These are phyloP conservation scores for Ciconia stormi DNA, from an alignment of 2,113 vertebrate genomes.

Conservation along the genomic window DNA sequence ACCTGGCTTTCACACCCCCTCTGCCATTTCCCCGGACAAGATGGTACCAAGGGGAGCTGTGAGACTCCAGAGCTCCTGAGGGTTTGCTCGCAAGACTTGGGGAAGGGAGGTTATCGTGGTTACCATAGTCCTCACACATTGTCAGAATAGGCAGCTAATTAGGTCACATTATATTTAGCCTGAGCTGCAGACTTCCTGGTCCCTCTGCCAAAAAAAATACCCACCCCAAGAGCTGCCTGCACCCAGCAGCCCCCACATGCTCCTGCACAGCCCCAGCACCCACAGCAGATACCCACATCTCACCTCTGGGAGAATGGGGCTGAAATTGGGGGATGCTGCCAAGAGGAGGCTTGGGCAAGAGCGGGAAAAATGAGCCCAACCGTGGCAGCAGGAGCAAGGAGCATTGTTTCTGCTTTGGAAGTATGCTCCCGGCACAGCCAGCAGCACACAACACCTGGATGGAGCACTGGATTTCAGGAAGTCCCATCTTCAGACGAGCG, in stretches of 20 bases:
- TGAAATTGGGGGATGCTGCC: not conserved
- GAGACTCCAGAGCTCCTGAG: not conserved
- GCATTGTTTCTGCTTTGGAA: not conserved
- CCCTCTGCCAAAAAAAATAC: not conserved
- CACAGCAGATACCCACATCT: not conserved
- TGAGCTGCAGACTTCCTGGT: not conserved
- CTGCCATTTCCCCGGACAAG: not conserved
- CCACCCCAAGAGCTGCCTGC: not conserved
- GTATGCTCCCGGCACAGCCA: rapidly evolving
- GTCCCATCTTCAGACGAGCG: rapidly evolving
- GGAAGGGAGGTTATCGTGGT: not conserved
- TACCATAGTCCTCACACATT: not conserved
- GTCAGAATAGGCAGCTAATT: conserved; percentile 43
- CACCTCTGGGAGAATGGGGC: rapidly evolving
- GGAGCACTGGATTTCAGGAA: not conserved
- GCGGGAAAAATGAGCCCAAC: not conserved
- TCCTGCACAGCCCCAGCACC: not conserved
- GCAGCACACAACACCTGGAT: not conserved
- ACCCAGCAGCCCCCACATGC: not conserved
- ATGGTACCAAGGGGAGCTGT: not conserved
- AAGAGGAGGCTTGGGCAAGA: not conserved
- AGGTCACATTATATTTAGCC: conserved; percentile 50
- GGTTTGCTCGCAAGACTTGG: not conserved
- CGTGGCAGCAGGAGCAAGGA: not conserved
- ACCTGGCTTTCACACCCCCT: not conserved